Conservation (phyloP, 2,888 invertebrate genomes). For the Drosophila barbarae region DNA sequence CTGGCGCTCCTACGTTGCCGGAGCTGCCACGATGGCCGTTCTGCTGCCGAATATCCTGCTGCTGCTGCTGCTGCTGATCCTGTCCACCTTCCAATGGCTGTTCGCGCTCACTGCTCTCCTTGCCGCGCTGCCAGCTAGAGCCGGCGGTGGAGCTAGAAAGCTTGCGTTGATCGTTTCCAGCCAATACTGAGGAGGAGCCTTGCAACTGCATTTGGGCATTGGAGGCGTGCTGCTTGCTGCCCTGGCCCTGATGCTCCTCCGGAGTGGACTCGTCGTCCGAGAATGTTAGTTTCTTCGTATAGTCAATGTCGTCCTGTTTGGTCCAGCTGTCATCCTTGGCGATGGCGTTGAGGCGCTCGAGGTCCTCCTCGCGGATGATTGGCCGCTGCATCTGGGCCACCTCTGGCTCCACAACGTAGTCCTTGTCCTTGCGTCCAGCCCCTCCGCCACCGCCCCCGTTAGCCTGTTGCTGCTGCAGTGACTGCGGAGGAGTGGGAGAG, state of each 20-base stretch:
- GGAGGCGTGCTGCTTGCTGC: conserved; percentile 41
- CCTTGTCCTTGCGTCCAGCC: conserved; percentile 70
- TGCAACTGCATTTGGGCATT: conserved; percentile 49
- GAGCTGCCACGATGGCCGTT: conserved; percentile 80
- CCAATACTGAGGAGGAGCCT: conserved; percentile 30
- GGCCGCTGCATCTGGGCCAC: conserved; percentile 87
- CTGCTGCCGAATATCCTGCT: conserved; percentile 74
- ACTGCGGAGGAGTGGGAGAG: conserved; percentile 55
- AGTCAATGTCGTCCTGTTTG: conserved; percentile 94
- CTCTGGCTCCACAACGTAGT: conserved; percentile 80
- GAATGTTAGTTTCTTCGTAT: conserved; percentile 95
- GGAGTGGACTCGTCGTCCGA: conserved; percentile 90
- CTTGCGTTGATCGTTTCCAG: conserved; percentile 50
- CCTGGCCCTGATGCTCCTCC: conserved; percentile 53
- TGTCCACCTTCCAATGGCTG: conserved; percentile 12
- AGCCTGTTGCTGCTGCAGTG: conserved; percentile 44
- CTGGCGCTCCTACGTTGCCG: conserved; percentile 54
- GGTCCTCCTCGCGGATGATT: conserved; percentile 95
- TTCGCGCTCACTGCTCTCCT: conserved; percentile 55
- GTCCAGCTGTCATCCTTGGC: conserved; percentile 95
- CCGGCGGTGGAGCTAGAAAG: conserved; percentile 47
- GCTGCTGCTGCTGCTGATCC: conserved; percentile 35
- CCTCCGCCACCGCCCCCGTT: conserved; percentile 47
- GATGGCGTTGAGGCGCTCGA: conserved; percentile 94
- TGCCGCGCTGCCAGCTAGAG: conserved; percentile 60